Evolutionary conservation across 1,140 invertebrate species (phyloP).

Genomic region (Micrasema longulum): DNA sequence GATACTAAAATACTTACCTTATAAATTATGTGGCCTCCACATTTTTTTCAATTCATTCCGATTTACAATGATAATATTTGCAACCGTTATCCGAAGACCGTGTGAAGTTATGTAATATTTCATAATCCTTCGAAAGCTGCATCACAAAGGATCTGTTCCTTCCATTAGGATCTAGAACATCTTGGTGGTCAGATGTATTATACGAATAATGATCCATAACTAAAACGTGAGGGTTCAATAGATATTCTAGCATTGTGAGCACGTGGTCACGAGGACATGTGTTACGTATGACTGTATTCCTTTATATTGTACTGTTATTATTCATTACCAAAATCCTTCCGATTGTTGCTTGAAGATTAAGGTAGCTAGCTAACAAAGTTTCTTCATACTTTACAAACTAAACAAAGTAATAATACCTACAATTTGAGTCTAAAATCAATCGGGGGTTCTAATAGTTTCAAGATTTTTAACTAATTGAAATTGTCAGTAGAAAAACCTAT

Average conservation of each 20-base stretch:
- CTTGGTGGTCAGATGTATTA: conserved; percentile 37
- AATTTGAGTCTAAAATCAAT: no score
- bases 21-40: no score
- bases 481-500: no score
- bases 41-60: no score
- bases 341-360: conserved; percentile 18
- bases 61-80: neutral
- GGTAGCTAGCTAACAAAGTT: no score
- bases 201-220: neutral
- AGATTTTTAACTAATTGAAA: no score
- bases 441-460: no score
- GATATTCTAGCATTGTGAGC: conserved; percentile 2
- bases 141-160: conserved; percentile 30
- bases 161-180: neutral
- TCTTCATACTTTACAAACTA: no score
- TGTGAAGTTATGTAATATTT: conserved; percentile 39
- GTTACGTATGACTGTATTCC: conserved; percentile 36
- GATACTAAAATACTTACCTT: no score
- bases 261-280: conserved; percentile 39
- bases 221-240: conserved; percentile 36
- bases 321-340: conserved; percentile 41
- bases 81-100: neutral
- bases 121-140: conserved; percentile 23
- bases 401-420: no score
- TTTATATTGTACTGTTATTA: conserved; percentile 37